Evolutionary conservation across 1,140 invertebrate species (phyloP).

Genomic region (Leguminivora glycinivorella): DNA sequence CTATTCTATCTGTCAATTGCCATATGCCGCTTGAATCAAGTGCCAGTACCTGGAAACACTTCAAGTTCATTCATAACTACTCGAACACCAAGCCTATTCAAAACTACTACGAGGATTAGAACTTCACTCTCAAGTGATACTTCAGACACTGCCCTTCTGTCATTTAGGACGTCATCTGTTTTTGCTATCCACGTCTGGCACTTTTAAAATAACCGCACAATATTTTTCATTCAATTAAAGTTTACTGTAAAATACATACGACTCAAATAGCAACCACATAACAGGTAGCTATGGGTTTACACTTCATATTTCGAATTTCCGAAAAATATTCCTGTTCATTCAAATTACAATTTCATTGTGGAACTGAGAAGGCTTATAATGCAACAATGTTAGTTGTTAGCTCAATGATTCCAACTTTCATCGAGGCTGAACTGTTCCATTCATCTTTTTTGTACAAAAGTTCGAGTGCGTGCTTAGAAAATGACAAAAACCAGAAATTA

Average conservation of each 20-base stretch:
- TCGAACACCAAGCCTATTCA: background rate
- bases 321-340: background rate
- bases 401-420: background rate
- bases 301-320: too few relatives aligned
- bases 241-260: too few relatives aligned
- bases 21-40: background rate
- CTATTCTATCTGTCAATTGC: background rate
- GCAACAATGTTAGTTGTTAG: background rate
- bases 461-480: background rate
- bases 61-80: conserved; percentile 11
- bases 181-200: background rate
- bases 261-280: too few relatives aligned
- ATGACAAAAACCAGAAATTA: conserved; percentile 15
- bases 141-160: background rate
- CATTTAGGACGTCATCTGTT: background rate
- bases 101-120: background rate
- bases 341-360: background rate
- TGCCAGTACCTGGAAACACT: background rate
- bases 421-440: conserved; percentile 5
- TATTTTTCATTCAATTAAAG: too few relatives aligned
- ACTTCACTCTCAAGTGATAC: background rate
- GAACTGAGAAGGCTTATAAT: background rate
- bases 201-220: too few relatives aligned
- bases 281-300: too few relatives aligned
- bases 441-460: background rate